Evolutionary conservation across 2,797 vertebrate genomes (phyloP), one percentile per base, ranked within the genome.

Genomic region (Dipus sagitta): DNA sequence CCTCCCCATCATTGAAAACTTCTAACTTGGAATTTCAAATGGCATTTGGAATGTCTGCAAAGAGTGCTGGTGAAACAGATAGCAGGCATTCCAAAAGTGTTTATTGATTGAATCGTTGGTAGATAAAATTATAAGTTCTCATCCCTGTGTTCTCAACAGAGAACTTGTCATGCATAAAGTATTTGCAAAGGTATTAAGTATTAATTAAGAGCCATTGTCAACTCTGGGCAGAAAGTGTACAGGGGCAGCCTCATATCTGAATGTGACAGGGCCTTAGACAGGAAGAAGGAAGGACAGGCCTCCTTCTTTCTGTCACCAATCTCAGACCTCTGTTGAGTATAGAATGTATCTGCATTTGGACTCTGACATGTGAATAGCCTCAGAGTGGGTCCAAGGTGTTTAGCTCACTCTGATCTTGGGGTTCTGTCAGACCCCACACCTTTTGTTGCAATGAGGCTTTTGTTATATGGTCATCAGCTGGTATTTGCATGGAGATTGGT

Each of bases 161-260:
- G 65, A 84, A 15, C 32, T 71, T 47, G 72, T 34, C 34, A 34
- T 0, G 3, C 12, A 14, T 20, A 64, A 47, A 42, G 58, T 62
- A 34, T 88, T 78, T 78, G n/a, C 38, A 74, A 47, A 84, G 17
- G 34, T 38, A 60, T 54, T 38, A 32, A 30, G 7, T 17, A 58
- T 58, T 58, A 6, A 38, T 60, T 34, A 24, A 68, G 65, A 54
- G 28, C 20, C 65, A 7, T 8, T 14, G 65, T n/a, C 42, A 18
- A 0, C 12, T 52, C 32, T 26, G 30, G 30, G 24, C 68, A 65
- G n/a, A 76, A 38, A 17, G 24, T 26, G 7, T 23, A 13, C 12
- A 76, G 14, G 38, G 11, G 18, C 0, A 1, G 34, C 64, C 18
- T 6, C 1, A 3, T 11, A 34, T 54, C 68, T 34, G 26, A 0